Evolutionary conservation across 2,888 invertebrate species (phyloP), one percentile per base, ranked within the genome.

Genomic region (Entomobrya multifasciata): DNA sequence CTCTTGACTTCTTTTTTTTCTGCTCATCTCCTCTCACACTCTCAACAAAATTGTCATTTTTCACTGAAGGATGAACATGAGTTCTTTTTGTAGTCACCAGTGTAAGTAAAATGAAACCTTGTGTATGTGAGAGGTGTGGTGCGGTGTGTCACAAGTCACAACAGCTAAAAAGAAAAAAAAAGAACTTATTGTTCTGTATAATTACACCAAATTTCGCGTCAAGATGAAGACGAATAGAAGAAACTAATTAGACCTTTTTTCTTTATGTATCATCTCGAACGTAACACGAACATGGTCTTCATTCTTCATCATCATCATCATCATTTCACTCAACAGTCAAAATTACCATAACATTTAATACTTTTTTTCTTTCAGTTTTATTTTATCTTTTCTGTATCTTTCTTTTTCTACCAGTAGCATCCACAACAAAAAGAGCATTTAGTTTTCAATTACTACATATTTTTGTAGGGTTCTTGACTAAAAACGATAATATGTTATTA

Each of bases 31-130:
- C 44, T n/a, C 44, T 44, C 44, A 44, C 44, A 22, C 67, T 44
- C 67, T 44, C 44, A 65, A 36, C 65, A 36, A 65, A 65, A 20
- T 20, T 67, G 67, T 67, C 67, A 67, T 67, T 67, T 67, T 67
- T 67, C 44, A 44, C 27, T 67, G 44, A 44, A 67, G 67, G 22
- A 67, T 67, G 67, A 67, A 44, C 44, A 8, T 67, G 44, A 67
- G 20, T 67, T 22, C 44, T 67, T 11, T 65, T 65, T 17, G 11
- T 36, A n/a, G 1, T 6, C 30, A 65, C 2, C 27, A 8, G 36
- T 1, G 20, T 17, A 27, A 27, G 10, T 1, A 27, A 60, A 60
- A 44, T 44, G 11, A n/a, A n/a, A n/a, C n/a, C n/a, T n/a, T n/a
- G n/a, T n/a, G n/a, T n/a, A n/a, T n/a, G n/a, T n/a, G n/a, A n/a